These are phyloP conservation scores for Zaprionus taronus DNA, from an alignment of 1,140 invertebrate species.

Conservation along the genomic window DNA sequence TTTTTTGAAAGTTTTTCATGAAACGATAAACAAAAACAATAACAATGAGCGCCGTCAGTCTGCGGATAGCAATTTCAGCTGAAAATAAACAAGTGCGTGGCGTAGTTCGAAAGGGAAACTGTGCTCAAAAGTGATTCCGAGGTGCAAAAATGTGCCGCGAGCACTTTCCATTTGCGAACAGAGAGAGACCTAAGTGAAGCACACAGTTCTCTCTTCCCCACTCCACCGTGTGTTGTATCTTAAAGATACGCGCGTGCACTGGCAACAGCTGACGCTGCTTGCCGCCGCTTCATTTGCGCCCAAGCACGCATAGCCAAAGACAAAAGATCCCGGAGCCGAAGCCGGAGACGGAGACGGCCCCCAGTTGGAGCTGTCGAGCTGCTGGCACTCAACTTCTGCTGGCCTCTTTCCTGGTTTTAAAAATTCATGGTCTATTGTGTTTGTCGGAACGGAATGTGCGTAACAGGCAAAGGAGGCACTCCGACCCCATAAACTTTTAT, in stretches of 20 bases:
- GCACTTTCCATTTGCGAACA: conserved; percentile 75
- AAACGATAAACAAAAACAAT: conserved; percentile 76
- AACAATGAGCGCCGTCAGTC: conserved; percentile 61
- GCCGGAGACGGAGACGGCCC: conserved; percentile 32
- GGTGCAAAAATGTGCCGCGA: conserved; percentile 68
- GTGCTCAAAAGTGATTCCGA: conserved; percentile 28
- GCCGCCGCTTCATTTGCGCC: conserved; percentile 75
- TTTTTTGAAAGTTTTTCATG: conserved; percentile 57
- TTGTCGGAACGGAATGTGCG: no score
- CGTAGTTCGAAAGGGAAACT: conserved; percentile 70
- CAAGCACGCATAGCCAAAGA: conserved; percentile 80
- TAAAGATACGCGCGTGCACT: conserved; percentile 66
- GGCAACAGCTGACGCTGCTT: conserved; percentile 68
- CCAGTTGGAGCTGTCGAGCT: conserved; percentile 53
- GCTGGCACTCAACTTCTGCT: conserved; percentile 54
- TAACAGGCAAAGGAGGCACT: no score
- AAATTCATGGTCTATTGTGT: no score
- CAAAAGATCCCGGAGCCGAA: conserved; percentile 52
- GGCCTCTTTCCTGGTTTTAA: no score
- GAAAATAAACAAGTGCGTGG: conserved; percentile 69
- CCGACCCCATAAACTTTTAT: no score
- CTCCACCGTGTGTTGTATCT: conserved; percentile 57
- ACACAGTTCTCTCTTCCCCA: background rate
- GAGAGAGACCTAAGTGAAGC: background rate
- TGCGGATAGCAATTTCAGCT: conserved; percentile 53